phyloP scores from a whole-genome alignment of 2,113 vertebrate species.

The Urocitellus parryii region DNA sequence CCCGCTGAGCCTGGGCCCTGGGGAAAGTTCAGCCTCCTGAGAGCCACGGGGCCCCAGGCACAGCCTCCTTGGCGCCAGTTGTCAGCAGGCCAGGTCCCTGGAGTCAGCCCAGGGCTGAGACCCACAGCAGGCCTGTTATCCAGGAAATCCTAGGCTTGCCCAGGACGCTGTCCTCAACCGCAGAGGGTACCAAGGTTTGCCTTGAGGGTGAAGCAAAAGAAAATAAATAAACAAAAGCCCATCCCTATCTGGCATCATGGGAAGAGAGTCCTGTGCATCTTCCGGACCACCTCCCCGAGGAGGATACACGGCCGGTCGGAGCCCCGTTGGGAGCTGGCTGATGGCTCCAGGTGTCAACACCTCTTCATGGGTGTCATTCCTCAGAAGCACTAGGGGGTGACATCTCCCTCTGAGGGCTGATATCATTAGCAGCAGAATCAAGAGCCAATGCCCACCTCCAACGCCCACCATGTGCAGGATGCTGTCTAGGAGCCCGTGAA shows the following conservation, averaged over 20 bases:
- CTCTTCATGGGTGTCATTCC: not conserved
- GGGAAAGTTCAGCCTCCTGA: not conserved
- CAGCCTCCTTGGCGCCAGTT: not conserved
- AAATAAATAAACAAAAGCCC: not conserved
- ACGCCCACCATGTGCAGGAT: accelerated
- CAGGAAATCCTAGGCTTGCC: not conserved
- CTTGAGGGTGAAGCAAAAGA: accelerated
- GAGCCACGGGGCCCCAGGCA: not conserved
- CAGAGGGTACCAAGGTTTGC: accelerated
- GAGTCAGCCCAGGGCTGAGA: not conserved
- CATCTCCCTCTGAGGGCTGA: not conserved
- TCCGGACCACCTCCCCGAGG: not conserved
- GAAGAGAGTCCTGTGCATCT: not conserved
- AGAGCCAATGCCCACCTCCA: accelerated
- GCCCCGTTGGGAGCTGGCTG: accelerated
- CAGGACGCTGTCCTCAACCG: not conserved
- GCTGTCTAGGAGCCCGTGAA: not conserved
- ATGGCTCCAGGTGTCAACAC: not conserved
- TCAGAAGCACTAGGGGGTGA: too few relatives aligned
- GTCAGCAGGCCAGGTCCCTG: not conserved
- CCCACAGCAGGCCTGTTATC: not conserved
- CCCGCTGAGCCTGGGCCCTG: too few relatives aligned
- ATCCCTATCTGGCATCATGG: not conserved
- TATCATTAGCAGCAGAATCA: not conserved
- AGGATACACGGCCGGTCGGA: not conserved